These are phyloP conservation scores for Heteronetta atricapilla DNA, from an alignment of 2,113 vertebrate species.

Conservation along the genomic window DNA sequence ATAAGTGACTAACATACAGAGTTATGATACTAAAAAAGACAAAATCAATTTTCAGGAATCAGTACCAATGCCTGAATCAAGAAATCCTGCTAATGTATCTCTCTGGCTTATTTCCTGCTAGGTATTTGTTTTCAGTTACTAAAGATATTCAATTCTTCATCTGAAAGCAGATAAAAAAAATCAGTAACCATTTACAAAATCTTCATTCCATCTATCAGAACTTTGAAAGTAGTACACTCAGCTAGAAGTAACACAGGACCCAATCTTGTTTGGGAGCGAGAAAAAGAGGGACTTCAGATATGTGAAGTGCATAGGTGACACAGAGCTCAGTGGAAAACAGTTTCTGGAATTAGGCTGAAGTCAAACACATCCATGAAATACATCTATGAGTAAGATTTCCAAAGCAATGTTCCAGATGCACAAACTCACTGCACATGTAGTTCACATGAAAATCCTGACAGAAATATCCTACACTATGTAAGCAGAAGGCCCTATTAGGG, in stretches of 20 bases:
- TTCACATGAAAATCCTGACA: neutral
- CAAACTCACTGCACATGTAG: neutral
- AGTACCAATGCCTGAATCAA: neutral
- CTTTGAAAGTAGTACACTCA: neutral
- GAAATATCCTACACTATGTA: neutral
- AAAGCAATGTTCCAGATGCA: neutral
- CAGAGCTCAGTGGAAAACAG: neutral
- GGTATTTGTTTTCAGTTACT: neutral
- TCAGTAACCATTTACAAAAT: neutral
- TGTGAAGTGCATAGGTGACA: neutral
- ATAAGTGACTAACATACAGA: neutral
- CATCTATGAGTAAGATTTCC: neutral
- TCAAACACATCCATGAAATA: neutral
- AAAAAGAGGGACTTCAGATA: neutral
- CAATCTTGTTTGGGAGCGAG: neutral
- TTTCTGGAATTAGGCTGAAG: slow-evolving; percentile 2
- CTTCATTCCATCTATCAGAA: neutral
- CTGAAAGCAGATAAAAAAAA: neutral
- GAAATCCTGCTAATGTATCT: neutral
- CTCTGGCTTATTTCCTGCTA: neutral
- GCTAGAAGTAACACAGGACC: neutral
- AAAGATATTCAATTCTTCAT: neutral
- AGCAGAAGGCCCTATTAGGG: neutral
- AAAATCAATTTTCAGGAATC: neutral
- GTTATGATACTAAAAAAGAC: neutral